Evolutionary conservation across 2,888 invertebrate genomes (phyloP), one percentile per base, ranked within the genome.

Genomic region (Shargacucullia verbasci): DNA sequence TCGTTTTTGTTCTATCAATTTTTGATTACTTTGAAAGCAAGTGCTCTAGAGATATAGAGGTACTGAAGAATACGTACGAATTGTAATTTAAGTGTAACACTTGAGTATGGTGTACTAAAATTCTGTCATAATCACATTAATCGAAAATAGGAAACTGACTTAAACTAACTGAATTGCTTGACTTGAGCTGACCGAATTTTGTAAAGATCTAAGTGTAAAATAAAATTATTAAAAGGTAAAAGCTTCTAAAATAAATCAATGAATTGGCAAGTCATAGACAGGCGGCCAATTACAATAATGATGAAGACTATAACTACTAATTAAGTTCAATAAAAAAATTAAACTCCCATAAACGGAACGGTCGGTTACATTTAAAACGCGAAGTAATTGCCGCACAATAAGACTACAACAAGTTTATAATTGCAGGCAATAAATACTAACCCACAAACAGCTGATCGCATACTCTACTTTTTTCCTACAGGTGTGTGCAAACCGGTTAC

Each of bases 401-500:
- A 68, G 60, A 67, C 35, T 59, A 53, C 60, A 67, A 60, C 70
- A 44, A 50, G 68, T 64, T 60, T 55, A 59, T 73, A 76, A 76
- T 76, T 73, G 57, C 64, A 13, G 56, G 49, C 15, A 59, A 66
- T 71, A 79, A 69, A 68, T 59, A 61, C 68, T 73, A 74, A 79
- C 70, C 66, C 52, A 73, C 74, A 66, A 79, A 77, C 79, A 77
- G 76, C 73, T 80, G 81, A 81, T 83, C 76, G 72, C 39, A 59
- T 70, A 66, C 44, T 70, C 58, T 39, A 67, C 59, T 74, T 80
- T 78, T 73, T 73, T 60, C 53, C 55, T 72, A 76, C 85, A 87
- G 83, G 81, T 85, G 86, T 70, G 72, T 65, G 52, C 54, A 58
- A 80, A 86, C 86, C 79, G 74, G 82, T 86, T 82, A 75, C 75